These are phyloP conservation scores for Arctocebus calabarensis DNA, from an alignment of 2,797 vertebrate species.

Conservation along the genomic window DNA sequence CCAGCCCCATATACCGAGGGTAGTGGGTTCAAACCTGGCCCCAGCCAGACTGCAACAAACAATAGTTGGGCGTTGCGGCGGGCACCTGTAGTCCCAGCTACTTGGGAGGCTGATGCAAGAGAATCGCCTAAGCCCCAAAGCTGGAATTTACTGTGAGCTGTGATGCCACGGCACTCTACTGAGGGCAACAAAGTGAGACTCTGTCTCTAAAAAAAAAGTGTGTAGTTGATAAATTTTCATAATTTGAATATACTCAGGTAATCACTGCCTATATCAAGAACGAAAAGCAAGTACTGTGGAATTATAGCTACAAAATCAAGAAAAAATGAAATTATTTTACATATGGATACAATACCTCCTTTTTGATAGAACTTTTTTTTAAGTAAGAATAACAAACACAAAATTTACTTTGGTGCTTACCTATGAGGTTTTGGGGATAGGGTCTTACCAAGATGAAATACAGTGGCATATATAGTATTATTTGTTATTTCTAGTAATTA, in stretches of 20 bases:
- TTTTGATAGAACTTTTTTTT: background rate
- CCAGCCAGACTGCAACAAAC: too few relatives aligned
- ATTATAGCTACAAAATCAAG: slow-evolving; percentile 6
- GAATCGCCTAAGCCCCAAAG: too few relatives aligned
- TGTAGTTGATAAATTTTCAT: background rate
- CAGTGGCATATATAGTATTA: background rate
- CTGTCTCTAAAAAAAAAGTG: background rate
- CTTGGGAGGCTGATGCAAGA: too few relatives aligned
- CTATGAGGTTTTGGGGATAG: background rate
- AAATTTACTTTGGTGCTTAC: background rate
- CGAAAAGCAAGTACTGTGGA: background rate
- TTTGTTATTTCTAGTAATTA: background rate
- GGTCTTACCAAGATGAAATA: slow-evolving; percentile 29
- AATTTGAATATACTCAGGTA: background rate
- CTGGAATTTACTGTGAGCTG: too few relatives aligned
- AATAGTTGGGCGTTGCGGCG: too few relatives aligned
- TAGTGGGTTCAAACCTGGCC: too few relatives aligned
- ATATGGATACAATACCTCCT: background rate
- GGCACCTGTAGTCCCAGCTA: too few relatives aligned
- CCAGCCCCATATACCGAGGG: too few relatives aligned
- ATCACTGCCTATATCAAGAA: background rate
- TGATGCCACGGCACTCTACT: too few relatives aligned
- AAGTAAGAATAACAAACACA: background rate
- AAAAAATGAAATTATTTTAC: background rate
- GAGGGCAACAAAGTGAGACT: too few relatives aligned